Evolutionary conservation across 2,888 invertebrate genomes (phyloP), one percentile per base, ranked within the genome.

Genomic region (Oscheius sp.): DNA sequence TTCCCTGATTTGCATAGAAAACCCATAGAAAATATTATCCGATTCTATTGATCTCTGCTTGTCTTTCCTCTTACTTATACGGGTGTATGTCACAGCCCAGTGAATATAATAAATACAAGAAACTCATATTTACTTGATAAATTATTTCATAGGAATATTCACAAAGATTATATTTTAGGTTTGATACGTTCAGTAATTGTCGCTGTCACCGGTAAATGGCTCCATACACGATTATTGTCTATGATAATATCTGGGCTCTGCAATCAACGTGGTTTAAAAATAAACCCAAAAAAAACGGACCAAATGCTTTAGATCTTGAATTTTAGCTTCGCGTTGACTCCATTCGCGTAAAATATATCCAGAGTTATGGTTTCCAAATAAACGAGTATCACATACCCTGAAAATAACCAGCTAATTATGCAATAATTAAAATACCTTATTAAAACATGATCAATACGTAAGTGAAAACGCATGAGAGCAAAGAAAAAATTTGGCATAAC

Each of bases 401-500:
- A 56, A 63, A 43, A 18, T 74, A 9, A 6, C 35, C 9, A 6
- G 3, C 5, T 35, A 3, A 35, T 35, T 35, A 9, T 35, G 9
- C 9, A 9, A 35, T 35, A 9, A 9, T 35, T 35, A 9, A 35
- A 35, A 35, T 35, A 35, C 78, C 82, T 75, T 1, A 96, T 92
- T 89, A 97, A 90, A 0, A 98, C 96, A 88, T 94, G 93, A 89
- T 99, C 99, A 1, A 99, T 94, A 86, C 99, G 92, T 77, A 99
- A 91, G 89, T 96, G 99, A 89, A 94, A 95, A 82, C 98, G 92
- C 74, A 95, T 90, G 7, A 99, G 91, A 63, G 96, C 92, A 89
- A 95, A 97, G 91, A 95, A 96, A 79, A 94, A 93, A 52, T 93
- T 92, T 0, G 95, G 95, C 99, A 99, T 99, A 1, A 96, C 96